Evolutionary conservation across 2,113 vertebrate genomes (phyloP).

Genomic region (Otus sunia): DNA sequence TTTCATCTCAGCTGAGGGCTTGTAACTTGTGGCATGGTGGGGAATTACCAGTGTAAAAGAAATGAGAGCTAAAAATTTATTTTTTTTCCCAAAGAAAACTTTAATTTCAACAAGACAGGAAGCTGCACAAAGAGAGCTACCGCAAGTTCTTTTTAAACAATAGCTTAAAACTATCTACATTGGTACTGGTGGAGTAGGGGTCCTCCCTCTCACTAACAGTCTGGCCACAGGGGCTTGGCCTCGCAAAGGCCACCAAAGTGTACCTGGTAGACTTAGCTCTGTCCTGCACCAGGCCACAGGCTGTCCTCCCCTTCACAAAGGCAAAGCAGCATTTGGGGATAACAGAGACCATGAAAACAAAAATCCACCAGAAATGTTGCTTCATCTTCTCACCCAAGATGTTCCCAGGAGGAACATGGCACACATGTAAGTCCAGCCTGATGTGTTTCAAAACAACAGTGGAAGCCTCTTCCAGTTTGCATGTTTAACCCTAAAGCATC

Average conservation of each 20-base stretch:
- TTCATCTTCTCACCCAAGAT: background rate
- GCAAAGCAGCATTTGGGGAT: background rate
- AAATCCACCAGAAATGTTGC: background rate
- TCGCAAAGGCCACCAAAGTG: background rate
- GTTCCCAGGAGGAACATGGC: background rate
- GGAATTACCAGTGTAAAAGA: background rate
- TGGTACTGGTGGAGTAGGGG: background rate
- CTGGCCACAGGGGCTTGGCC: background rate
- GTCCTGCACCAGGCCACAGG: background rate
- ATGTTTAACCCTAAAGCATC: background rate
- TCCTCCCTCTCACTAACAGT: background rate
- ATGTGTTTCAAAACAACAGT: background rate
- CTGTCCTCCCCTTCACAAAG: background rate
- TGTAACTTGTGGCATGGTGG: background rate
- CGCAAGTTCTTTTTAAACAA: background rate
- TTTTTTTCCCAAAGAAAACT: background rate
- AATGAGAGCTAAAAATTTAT: background rate
- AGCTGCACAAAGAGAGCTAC: conserved; percentile 54
- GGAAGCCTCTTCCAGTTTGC: background rate
- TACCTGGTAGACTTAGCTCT: background rate
- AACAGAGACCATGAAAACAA: background rate
- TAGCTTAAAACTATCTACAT: conserved; percentile 25
- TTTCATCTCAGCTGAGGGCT: background rate
- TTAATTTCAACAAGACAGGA: conserved; percentile 33
- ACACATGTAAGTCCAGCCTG: background rate